Conservation (phyloP, 2,888 invertebrate genomes). For the Phytoseiulus persimilis region DNA sequence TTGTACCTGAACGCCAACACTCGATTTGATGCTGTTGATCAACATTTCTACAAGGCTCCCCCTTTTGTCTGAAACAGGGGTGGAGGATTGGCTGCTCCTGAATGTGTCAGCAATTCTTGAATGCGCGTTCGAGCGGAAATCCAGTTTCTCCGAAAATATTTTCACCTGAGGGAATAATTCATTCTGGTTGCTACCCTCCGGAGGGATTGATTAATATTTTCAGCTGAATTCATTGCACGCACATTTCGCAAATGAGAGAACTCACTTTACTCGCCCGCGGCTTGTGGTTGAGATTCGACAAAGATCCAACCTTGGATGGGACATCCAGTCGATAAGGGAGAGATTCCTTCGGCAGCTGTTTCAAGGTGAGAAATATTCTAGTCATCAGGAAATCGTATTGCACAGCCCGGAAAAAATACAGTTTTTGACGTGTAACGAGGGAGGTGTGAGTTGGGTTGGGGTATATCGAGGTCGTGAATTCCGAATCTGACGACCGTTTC, state of each 20-base stretch:
- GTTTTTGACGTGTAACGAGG: no score
- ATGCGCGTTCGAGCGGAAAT: not conserved
- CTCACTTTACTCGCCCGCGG: not conserved
- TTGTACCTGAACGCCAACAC: not conserved
- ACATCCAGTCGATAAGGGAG: conserved; percentile 8
- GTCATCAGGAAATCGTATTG: no score
- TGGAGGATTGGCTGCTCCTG: not conserved
- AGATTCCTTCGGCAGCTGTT: not conserved
- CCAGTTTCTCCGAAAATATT: conserved; percentile 14
- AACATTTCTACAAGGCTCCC: conserved; percentile 17
- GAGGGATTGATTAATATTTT: no score
- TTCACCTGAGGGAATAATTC: not conserved
- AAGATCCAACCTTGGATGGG: conserved; percentile 9
- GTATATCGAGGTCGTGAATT: no score
- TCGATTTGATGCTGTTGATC: conserved; percentile 19
- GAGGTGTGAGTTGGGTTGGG: no score
- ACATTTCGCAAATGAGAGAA: not conserved
- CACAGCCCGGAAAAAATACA: no score
- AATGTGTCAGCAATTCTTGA: not conserved
- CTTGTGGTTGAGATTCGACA: conserved; percentile 15
- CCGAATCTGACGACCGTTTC: no score
- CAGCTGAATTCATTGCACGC: no score
- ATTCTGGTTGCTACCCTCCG: no score
- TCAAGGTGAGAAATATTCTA: no score
- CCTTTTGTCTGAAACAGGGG: not conserved